Conservation (phyloP, 2,797 vertebrate genomes). For the Lithobates pipiens region DNA sequence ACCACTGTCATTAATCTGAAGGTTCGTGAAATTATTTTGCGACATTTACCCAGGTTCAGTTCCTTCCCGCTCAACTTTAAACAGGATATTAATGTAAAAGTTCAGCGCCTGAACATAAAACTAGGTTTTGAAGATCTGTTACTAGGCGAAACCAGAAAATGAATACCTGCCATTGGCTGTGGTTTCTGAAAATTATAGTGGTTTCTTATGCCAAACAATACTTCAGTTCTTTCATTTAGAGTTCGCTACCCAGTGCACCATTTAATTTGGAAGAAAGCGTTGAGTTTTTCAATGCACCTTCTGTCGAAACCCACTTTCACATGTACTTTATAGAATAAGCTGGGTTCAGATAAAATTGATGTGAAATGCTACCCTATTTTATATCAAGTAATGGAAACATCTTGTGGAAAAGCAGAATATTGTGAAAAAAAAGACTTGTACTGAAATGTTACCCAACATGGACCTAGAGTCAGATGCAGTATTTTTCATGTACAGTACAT, state of each 20-base stretch:
- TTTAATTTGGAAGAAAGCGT: neutral
- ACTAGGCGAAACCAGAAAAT: neutral
- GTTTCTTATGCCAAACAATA: neutral
- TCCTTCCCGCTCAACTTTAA: neutral
- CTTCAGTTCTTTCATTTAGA: neutral
- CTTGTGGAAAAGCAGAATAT: neutral
- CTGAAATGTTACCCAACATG: no score
- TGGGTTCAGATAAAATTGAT: no score
- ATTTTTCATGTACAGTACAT: no score
- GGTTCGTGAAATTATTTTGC: neutral
- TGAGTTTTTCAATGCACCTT: no score
- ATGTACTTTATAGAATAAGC: no score
- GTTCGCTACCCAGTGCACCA: neutral
- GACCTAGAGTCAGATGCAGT: no score
- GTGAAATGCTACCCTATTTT: neutral
- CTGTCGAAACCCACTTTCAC: no score
- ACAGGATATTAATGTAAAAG: neutral
- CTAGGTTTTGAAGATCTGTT: neutral
- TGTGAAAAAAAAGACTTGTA: no score
- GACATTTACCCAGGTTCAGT: neutral
- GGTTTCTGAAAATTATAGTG: neutral
- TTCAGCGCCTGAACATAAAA: neutral
- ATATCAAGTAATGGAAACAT: neutral
- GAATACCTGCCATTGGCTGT: neutral
- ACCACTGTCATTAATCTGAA: neutral